Conservation (phyloP, 2,113 vertebrate species). For the Chaenogobius annularis region DNA sequence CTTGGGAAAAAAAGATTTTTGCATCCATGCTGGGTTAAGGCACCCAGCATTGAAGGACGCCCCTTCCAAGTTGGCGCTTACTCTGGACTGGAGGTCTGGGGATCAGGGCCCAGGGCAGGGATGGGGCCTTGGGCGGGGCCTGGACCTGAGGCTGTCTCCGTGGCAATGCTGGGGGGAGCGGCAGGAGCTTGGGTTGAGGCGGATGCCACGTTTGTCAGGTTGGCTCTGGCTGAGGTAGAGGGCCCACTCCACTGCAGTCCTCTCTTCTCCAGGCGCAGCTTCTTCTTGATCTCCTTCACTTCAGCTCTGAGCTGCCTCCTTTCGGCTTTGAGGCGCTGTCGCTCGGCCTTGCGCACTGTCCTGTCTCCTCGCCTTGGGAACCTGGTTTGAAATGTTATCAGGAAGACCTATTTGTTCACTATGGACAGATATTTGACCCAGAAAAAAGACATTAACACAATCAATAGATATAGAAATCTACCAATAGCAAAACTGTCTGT, state of each 20-base stretch:
- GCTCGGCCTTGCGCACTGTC: constrained; percentile 93
- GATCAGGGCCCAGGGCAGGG: constrained; percentile 73
- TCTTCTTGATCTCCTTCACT: constrained; percentile 96
- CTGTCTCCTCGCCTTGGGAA: constrained; percentile 93
- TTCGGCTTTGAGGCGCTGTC: constrained; percentile 92
- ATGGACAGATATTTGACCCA: constrained; percentile 56
- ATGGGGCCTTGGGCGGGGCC: constrained; percentile 67
- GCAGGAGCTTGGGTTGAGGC: constrained; percentile 74
- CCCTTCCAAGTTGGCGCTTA: constrained; percentile 79
- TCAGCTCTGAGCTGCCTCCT: constrained; percentile 95
- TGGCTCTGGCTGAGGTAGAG: constrained; percentile 81
- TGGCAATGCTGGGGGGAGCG: constrained; percentile 60
- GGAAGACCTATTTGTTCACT: constrained; percentile 69
- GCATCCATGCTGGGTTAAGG: constrained; percentile 79
- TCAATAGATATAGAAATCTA: constrained; percentile 27
- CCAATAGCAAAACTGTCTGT: constrained; percentile 15
- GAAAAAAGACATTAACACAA: constrained; percentile 38
- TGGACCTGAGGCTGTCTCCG: constrained; percentile 72
- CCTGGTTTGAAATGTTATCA: constrained; percentile 75
- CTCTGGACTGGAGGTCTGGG: constrained; percentile 83
- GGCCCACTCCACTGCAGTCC: constrained; percentile 90
- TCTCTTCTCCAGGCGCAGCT: constrained; percentile 92
- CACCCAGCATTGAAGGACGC: constrained; percentile 78
- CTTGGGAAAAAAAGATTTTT: constrained; percentile 72
- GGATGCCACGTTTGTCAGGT: constrained; percentile 69